These are phyloP conservation scores for Poeciliopsis occidentalis DNA, from an alignment of 2,113 vertebrate genomes.

Conservation along the genomic window DNA sequence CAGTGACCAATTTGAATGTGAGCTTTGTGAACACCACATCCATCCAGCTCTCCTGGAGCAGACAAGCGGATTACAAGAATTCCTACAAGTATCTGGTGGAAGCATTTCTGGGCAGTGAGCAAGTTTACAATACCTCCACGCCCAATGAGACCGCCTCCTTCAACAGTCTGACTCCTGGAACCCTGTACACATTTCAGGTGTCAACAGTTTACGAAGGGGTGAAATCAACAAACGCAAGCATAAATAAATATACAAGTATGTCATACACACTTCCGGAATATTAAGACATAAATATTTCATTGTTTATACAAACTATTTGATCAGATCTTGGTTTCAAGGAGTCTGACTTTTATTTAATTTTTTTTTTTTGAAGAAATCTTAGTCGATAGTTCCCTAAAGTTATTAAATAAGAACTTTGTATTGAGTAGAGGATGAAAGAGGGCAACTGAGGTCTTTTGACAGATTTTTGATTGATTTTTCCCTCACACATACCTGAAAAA, in stretches of 20 bases:
- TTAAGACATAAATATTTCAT: too few species aligned
- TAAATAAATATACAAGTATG: conserved; percentile 45
- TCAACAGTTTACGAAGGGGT: conserved; percentile 26
- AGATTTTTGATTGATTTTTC: too few species aligned
- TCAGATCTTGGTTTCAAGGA: too few species aligned
- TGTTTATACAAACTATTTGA: too few species aligned
- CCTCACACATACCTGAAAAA: too few species aligned
- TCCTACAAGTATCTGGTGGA: conserved; percentile 51
- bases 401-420: too few species aligned
- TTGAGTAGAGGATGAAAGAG: too few species aligned
- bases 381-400: too few species aligned
- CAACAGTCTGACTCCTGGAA: conserved; percentile 27
- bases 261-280: not conserved
- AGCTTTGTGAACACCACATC: conserved; percentile 12
- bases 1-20: conserved; percentile 36
- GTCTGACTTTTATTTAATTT: too few species aligned
- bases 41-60: conserved; percentile 47
- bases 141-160: conserved; percentile 15
- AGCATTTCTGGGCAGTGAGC: accelerated
- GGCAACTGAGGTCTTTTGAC: too few species aligned
- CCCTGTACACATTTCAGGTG: conserved; percentile 44
- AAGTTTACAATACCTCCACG: not conserved
- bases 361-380: too few species aligned
- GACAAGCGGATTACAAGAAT: conserved; percentile 35
- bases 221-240: not conserved